Evolutionary conservation across 1,140 invertebrate genomes (phyloP).

Genomic region (Drosophila biarmipes): DNA sequence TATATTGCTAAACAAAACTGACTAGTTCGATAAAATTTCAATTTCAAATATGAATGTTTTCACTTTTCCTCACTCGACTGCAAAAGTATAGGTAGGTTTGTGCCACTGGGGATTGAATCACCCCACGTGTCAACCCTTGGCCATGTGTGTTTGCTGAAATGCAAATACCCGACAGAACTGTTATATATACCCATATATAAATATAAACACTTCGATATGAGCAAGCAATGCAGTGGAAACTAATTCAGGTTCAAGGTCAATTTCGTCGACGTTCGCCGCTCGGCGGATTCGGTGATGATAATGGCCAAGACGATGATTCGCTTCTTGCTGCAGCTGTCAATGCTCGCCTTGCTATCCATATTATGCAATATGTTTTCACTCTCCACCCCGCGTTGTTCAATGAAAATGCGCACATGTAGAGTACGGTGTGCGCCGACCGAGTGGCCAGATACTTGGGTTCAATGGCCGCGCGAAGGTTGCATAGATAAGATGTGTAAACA

Average conservation of each 20-base stretch:
- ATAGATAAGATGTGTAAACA: conserved; percentile 18
- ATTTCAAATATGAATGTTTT: conserved; percentile 25
- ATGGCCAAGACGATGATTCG: conserved; percentile 30
- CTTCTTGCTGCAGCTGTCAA: conserved; percentile 28
- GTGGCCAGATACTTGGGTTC: conserved; percentile 30
- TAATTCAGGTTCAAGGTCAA: conserved; percentile 79
- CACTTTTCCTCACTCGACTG: conserved; percentile 26
- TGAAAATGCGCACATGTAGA: conserved; percentile 8
- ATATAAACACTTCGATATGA: conserved; percentile 65
- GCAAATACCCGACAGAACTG: conserved; percentile 13
- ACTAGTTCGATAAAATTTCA: conserved; percentile 19
- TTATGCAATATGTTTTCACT: conserved; percentile 53
- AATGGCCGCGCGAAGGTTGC: conserved; percentile 42
- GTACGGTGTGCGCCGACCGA: conserved; percentile 3
- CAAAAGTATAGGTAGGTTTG: conserved; percentile 21
- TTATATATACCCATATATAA: conserved; percentile 3
- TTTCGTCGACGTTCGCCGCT: conserved; percentile 1
- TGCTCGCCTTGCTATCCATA: conserved; percentile 34
- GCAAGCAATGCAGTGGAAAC: conserved; percentile 61
- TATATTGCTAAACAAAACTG: conserved; percentile 12
- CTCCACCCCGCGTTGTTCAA: neutral
- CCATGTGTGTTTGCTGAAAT: conserved; percentile 36
- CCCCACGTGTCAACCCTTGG: conserved; percentile 41
- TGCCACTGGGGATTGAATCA: conserved; percentile 5
- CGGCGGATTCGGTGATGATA: conserved; percentile 30